Percentiles rank a stretch among this genome's conserved stretches.
Conservation (phyloP, 2,888 invertebrate species). For the Epirrhoe tristata region DNA sequence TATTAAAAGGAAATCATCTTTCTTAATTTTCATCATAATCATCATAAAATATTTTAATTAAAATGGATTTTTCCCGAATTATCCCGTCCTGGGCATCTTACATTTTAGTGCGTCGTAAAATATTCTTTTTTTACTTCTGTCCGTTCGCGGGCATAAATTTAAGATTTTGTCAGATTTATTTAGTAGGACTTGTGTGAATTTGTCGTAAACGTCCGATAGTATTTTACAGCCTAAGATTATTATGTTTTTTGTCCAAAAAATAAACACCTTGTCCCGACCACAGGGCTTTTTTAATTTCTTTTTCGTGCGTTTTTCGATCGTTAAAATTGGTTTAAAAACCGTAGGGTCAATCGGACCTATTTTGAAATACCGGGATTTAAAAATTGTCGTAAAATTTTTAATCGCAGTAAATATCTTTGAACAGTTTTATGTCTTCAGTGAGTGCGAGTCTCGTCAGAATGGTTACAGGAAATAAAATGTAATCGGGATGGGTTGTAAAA, state of each 20-base stretch:
- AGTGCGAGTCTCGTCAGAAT: constrained; percentile 41
- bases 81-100: constrained; percentile 63
- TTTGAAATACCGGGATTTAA: constrained; percentile 40
- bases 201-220: constrained; percentile 80
- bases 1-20: constrained; percentile 52
- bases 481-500: constrained; percentile 38
- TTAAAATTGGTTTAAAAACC: constrained; percentile 56
- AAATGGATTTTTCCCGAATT: constrained; percentile 72
- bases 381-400: constrained; percentile 45
- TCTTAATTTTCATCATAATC: constrained; percentile 57
- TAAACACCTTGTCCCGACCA: constrained; percentile 62
- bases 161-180: constrained; percentile 80
- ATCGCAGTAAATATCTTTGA: constrained; percentile 48
- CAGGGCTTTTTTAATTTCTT: constrained; percentile 60
- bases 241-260: constrained; percentile 64
- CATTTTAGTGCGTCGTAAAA: constrained; percentile 67
- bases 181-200: constrained; percentile 80
- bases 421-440: constrained; percentile 43
- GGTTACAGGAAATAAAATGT: constrained; percentile 44
- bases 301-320: constrained; percentile 54
- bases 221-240: constrained; percentile 77
- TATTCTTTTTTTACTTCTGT: constrained; percentile 60
- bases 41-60: constrained; percentile 71
- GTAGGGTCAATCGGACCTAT: constrained; percentile 48
- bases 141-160: constrained; percentile 74